Percentiles rank a stretch among this genome's conserved stretches.
These are phyloP conservation scores for Catamblyrhynchus diadema DNA, from an alignment of 2,797 vertebrate species.

Conservation along the genomic window DNA sequence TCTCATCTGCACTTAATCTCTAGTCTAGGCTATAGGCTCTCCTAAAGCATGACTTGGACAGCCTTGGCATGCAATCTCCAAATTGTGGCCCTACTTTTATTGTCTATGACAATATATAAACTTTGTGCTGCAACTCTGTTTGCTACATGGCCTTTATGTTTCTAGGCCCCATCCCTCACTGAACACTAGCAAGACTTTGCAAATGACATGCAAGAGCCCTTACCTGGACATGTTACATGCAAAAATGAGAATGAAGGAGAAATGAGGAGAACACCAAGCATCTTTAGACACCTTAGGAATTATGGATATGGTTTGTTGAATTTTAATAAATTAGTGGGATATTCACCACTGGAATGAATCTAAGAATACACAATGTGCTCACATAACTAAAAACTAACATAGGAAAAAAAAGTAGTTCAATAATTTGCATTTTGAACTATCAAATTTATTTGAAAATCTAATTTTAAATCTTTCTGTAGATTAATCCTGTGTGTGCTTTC, in stretches of 20 bases:
- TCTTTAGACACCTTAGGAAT: not conserved
- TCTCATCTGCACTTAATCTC: conserved; percentile 1
- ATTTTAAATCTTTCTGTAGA: conserved; percentile 16
- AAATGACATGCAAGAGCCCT: fast-evolving
- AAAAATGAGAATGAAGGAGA: not conserved
- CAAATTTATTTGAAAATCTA: conserved; percentile 8
- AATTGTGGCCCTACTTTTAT: not conserved
- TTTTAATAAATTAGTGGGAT: not conserved
- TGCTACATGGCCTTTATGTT: fast-evolving
- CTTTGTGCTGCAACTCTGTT: not conserved
- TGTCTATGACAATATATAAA: not conserved
- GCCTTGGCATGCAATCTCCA: not conserved
- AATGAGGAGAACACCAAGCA: not conserved
- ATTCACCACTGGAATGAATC: not conserved
- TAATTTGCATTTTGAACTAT: not conserved
- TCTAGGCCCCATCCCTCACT: fast-evolving
- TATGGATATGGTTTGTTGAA: not conserved
- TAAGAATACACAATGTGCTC: not conserved
- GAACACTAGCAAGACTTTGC: not conserved
- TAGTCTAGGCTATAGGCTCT: not conserved
- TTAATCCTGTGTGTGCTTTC: not conserved
- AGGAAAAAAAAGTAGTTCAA: not conserved
- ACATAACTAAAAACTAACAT: not conserved
- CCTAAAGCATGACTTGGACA: not conserved
- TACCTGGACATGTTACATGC: fast-evolving